These are phyloP conservation scores for Nymphalis polychloros DNA, from an alignment of 2,888 invertebrate species.

Conservation along the genomic window DNA sequence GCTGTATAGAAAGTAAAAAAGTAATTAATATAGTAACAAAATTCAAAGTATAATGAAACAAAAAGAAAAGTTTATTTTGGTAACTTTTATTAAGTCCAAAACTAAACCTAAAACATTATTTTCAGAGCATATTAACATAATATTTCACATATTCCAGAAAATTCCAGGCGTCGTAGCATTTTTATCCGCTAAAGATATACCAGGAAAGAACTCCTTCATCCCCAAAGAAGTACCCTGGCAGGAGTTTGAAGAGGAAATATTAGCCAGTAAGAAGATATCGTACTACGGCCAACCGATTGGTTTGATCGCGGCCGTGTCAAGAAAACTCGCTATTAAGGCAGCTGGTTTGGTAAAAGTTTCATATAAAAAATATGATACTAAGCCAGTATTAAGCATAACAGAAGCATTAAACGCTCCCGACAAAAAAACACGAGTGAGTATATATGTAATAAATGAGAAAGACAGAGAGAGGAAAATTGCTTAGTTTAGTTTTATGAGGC, in stretches of 20 bases:
- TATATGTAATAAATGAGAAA: neutral
- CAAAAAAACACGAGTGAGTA: slow-evolving; percentile 64
- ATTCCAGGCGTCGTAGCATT: slow-evolving; percentile 85
- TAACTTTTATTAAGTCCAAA: no score
- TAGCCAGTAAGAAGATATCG: slow-evolving; percentile 77
- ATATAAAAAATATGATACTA: slow-evolving; percentile 73
- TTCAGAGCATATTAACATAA: no score
- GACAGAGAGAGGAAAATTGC: no score
- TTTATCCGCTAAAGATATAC: slow-evolving; percentile 85
- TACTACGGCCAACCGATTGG: slow-evolving; percentile 89
- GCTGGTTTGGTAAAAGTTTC: slow-evolving; percentile 73
- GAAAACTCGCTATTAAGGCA: slow-evolving; percentile 65
- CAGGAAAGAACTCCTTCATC: slow-evolving; percentile 84
- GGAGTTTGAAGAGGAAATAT: slow-evolving; percentile 71
- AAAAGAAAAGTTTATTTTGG: no score
- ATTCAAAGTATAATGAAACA: no score
- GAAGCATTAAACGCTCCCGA: slow-evolving; percentile 77
- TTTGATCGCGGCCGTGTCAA: slow-evolving; percentile 85
- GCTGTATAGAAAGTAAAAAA: no score
- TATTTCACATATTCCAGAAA: slow-evolving; percentile 68
- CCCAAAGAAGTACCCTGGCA: slow-evolving; percentile 61
- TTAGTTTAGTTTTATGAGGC: no score
- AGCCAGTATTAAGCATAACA: slow-evolving; percentile 67
- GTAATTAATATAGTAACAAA: no score
- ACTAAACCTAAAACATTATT: no score